These are phyloP conservation scores for Albula goreensis DNA, from an alignment of 2,113 vertebrate genomes.

Conservation along the genomic window DNA sequence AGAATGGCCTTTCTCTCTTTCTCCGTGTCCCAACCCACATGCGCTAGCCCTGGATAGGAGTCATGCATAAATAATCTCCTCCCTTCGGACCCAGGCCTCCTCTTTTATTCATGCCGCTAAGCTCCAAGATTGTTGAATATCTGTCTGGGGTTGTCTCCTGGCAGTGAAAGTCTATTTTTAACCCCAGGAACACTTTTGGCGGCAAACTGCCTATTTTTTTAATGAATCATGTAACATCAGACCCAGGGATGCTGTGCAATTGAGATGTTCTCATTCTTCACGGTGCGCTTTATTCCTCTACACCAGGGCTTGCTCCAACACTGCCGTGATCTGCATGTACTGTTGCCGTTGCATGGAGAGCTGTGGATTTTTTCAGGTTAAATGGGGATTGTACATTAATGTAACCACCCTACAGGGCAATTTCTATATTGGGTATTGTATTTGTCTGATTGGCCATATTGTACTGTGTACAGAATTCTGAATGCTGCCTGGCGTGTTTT, in stretches of 20 bases:
- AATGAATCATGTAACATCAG: conserved; percentile 43
- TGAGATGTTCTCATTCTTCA: conserved; percentile 1
- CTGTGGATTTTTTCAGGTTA: not conserved
- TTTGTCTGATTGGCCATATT: not conserved
- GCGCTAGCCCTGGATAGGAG: conserved; percentile 22
- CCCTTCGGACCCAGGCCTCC: conserved; percentile 23
- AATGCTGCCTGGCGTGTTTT: not conserved
- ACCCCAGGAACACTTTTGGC: conserved; percentile 39
- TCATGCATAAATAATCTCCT: conserved; percentile 36
- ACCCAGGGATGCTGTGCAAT: not conserved
- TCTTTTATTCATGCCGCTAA: conserved; percentile 38
- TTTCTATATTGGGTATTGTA: not conserved
- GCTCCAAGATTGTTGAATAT: conserved; percentile 14
- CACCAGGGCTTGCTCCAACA: not conserved
- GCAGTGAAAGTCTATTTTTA: conserved; percentile 36
- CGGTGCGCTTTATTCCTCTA: not conserved
- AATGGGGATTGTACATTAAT: not conserved
- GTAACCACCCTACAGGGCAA: not conserved
- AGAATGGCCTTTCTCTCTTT: conserved; percentile 33
- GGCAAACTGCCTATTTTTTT: conserved; percentile 30
- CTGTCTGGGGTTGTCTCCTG: conserved; percentile 26
- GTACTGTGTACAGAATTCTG: not conserved
- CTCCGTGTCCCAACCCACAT: conserved; percentile 15
- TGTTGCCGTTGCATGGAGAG: not conserved
- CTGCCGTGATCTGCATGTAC: not conserved